These are phyloP conservation scores for Tragulus kanchil DNA, from an alignment of 2,113 vertebrate species.

Conservation along the genomic window DNA sequence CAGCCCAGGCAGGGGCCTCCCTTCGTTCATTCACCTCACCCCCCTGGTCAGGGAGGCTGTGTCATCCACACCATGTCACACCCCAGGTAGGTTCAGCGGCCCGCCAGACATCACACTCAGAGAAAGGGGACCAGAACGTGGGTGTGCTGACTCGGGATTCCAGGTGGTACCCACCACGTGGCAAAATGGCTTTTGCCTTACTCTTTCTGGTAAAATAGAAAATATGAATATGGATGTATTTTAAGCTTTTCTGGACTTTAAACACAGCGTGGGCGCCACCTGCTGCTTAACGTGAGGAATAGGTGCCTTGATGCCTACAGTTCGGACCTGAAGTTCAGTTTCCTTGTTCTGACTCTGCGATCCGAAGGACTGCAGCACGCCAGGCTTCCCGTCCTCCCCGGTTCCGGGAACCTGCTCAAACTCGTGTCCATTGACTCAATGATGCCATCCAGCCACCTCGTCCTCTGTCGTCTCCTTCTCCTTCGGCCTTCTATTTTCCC, in stretches of 20 bases:
- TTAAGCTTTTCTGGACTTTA: conserved; percentile 57
- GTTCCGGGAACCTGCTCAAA: no score
- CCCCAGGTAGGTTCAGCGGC: background rate
- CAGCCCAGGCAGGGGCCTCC: no score
- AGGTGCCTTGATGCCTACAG: background rate
- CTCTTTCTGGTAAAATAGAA: conserved; percentile 71
- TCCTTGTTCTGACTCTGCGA: no score
- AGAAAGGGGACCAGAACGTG: background rate
- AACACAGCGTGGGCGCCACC: conserved; percentile 86
- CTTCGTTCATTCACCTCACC: background rate
- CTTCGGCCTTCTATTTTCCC: no score
- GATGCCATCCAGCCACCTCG: no score
- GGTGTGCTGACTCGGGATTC: background rate
- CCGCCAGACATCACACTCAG: background rate
- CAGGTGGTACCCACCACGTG: fast-evolving
- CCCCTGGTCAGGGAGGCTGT: background rate
- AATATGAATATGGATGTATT: conserved; percentile 53
- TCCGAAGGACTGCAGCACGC: no score
- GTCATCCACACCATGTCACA: background rate
- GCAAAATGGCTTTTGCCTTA: no score
- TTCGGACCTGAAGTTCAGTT: background rate
- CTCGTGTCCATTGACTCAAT: no score
- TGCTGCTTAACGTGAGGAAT: conserved; percentile 79
- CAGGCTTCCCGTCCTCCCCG: no score
- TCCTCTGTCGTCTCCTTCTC: no score